A percentile compares a stretch with the other conserved stretches of the same genome.
phyloP scores from a whole-genome alignment of 2,113 vertebrate genomes.

The Nibea albiflora region DNA sequence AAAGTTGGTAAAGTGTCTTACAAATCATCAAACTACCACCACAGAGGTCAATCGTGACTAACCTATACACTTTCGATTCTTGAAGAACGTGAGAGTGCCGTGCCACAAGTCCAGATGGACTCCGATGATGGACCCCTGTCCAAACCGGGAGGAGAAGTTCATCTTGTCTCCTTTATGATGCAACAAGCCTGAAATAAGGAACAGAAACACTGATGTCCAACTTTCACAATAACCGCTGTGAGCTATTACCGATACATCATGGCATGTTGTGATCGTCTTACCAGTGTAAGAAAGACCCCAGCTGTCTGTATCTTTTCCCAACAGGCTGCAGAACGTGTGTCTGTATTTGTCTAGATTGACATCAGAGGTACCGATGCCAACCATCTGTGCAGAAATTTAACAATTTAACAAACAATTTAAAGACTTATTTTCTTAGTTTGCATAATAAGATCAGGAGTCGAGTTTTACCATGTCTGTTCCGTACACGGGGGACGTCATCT shows the following conservation, averaged over 20 bases:
- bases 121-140: constrained; percentile 98
- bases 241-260: background rate
- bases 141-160: constrained; percentile 94
- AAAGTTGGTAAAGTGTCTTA: background rate
- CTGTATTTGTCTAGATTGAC: constrained; percentile 96
- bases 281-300: constrained; percentile 99
- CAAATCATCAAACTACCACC: background rate
- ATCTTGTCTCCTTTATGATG: constrained; percentile 96
- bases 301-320: constrained; percentile 96
- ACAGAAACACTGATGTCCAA: background rate
- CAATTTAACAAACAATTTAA: constrained; percentile 2
- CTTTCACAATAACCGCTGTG: background rate
- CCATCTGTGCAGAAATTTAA: constrained; percentile 89
- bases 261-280: constrained; percentile 56
- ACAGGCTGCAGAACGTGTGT: constrained; percentile 95
- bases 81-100: constrained; percentile 94
- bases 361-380: constrained; percentile 93
- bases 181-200: constrained; percentile 86
- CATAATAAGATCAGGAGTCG: background rate
- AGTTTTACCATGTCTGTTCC: constrained; percentile 95
- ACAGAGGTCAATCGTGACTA: constrained; percentile 51
- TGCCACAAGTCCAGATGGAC: constrained; percentile 98
- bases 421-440: background rate
- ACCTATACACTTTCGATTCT: constrained; percentile 98
- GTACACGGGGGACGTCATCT: constrained; percentile 98